phyloP scores from a whole-genome alignment of 2,113 vertebrate genomes.

The Neodon shergylaensis region DNA sequence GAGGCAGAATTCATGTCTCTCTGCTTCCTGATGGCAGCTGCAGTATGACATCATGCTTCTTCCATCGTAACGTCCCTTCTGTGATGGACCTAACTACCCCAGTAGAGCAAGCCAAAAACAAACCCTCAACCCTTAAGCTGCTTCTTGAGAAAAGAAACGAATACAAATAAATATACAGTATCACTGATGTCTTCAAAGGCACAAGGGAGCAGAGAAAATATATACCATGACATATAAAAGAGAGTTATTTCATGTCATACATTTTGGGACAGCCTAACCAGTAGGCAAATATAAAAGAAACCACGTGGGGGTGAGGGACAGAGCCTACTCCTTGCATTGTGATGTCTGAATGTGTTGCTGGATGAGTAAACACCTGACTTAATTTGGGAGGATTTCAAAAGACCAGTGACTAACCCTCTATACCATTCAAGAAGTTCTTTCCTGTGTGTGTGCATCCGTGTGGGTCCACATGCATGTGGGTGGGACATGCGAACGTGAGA shows the following conservation, averaged over 20 bases:
- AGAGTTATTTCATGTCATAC: not conserved
- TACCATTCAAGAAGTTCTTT: not conserved
- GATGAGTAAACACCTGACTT: not conserved
- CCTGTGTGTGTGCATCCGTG: not conserved
- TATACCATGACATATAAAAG: not conserved
- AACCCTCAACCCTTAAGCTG: not conserved
- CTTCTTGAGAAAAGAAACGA: not conserved
- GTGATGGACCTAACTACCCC: not conserved
- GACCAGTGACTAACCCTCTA: not conserved
- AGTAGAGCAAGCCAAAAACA: not conserved
- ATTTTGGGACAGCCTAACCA: not conserved
- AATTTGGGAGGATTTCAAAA: conserved; percentile 42
- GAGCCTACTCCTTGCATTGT: not conserved
- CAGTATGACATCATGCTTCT: not conserved
- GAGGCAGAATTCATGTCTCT: not conserved
- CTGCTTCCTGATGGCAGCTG: not conserved
- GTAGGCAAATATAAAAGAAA: not conserved
- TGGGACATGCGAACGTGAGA: not conserved
- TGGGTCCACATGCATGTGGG: not conserved
- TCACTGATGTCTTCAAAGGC: not conserved
- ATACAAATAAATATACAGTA: not conserved
- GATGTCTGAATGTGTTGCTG: not conserved
- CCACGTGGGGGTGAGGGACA: not conserved
- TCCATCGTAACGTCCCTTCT: not conserved
- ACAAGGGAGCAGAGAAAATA: not conserved